A percentile compares a stretch with the other conserved stretches of the same genome.
phyloP scores from a whole-genome alignment of 2,888 invertebrate species.

The Nephrotoma guestfalica region DNA sequence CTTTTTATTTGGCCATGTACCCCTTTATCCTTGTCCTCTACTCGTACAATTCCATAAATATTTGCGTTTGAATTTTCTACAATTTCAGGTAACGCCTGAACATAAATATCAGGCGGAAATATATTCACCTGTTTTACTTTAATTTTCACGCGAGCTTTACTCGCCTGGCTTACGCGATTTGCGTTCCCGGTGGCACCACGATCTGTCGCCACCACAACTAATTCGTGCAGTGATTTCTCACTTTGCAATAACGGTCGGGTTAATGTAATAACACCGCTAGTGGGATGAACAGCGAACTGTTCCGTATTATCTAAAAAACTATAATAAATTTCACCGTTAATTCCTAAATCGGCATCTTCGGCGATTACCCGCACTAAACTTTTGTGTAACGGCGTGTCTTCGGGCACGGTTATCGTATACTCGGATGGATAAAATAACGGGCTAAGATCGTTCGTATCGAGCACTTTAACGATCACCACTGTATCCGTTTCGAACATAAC shows the following conservation, averaged over 20 bases:
- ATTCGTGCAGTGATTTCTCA: conserved; percentile 52
- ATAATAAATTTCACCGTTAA: conserved; percentile 95
- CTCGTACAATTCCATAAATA: conserved; percentile 79
- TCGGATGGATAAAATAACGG: conserved; percentile 85
- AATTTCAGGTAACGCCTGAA: conserved; percentile 65
- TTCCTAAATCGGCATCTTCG: conserved; percentile 90
- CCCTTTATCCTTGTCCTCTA: conserved; percentile 70
- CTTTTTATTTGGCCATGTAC: conserved; percentile 69
- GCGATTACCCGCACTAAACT: conserved; percentile 69
- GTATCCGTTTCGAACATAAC: conserved; percentile 54
- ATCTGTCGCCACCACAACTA: conserved; percentile 74
- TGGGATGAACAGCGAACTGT: conserved; percentile 85
- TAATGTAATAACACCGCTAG: conserved; percentile 73
- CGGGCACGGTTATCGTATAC: conserved; percentile 74
- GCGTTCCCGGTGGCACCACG: conserved; percentile 44
- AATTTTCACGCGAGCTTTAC: conserved; percentile 62
- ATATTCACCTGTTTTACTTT: conserved; percentile 72
- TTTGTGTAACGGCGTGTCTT: conserved; percentile 74
- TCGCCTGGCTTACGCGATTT: conserved; percentile 38
- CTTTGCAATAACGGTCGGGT: conserved; percentile 61
- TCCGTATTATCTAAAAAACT: conserved; percentile 70
- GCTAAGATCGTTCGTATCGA: conserved; percentile 81
- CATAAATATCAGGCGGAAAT: conserved; percentile 69
- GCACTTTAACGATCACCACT: conserved; percentile 52
- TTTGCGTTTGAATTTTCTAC: conserved; percentile 67